These are phyloP conservation scores for Stenodema calcarata DNA, from an alignment of 2,888 invertebrate species.

Conservation along the genomic window DNA sequence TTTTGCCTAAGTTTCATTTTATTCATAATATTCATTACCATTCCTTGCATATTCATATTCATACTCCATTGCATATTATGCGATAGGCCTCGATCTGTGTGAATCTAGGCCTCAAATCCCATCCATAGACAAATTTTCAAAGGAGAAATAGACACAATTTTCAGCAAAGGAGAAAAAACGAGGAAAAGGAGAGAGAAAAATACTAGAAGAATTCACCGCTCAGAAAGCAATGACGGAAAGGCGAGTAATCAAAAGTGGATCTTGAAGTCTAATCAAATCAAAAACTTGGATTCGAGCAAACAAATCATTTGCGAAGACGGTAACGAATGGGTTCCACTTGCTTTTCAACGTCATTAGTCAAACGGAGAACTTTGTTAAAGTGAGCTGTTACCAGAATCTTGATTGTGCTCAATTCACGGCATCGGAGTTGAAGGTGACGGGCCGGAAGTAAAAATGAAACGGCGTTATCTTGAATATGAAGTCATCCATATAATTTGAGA, in stretches of 20 bases:
- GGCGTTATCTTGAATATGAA: too few species aligned
- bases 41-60: too few species aligned
- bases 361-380: background rate
- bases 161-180: background rate
- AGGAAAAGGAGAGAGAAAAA: background rate
- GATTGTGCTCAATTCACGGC: background rate
- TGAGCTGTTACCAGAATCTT: background rate
- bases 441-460: too few species aligned
- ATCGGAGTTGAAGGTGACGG: too few species aligned
- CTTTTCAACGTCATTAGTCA: slow-evolving; percentile 12
- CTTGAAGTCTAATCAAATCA: background rate
- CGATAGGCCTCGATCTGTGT: too few species aligned
- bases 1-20: too few species aligned
- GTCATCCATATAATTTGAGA: too few species aligned
- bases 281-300: background rate
- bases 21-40: too few species aligned
- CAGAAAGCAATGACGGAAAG: background rate
- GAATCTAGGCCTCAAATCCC: too few species aligned
- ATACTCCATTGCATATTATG: too few species aligned
- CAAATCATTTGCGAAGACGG: background rate
- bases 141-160: background rate
- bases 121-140: too few species aligned
- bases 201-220: background rate
- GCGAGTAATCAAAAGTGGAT: background rate
- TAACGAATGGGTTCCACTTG: background rate